Percentiles rank a stretch among this genome's conserved stretches.
These are phyloP conservation scores for Phylloscopus whistleri DNA, from an alignment of 2,113 vertebrate species.

Conservation along the genomic window DNA sequence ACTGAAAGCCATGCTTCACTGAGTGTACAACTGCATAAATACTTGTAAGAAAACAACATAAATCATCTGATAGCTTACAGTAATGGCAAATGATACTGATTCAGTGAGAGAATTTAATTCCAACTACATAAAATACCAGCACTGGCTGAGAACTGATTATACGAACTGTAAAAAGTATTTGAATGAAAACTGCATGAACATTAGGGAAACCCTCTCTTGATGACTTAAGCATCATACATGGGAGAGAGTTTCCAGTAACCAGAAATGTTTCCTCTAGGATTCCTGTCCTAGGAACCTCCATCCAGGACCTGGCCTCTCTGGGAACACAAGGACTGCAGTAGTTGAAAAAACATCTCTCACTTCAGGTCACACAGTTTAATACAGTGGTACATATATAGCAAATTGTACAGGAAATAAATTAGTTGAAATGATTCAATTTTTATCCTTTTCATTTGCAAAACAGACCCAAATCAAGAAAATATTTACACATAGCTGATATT, in stretches of 20 bases:
- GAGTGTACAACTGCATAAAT: not conserved
- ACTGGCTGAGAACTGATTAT: not conserved
- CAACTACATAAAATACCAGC: not conserved
- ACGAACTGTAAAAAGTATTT: not conserved
- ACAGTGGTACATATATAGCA: not conserved
- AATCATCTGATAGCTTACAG: not conserved
- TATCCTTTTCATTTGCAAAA: not conserved
- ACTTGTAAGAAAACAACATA: not conserved
- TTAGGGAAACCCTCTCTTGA: not conserved
- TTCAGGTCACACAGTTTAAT: not conserved
- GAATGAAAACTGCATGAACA: not conserved
- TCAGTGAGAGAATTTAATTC: not conserved
- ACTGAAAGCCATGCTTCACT: not conserved
- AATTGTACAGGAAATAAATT: not conserved
- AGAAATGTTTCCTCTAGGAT: not conserved
- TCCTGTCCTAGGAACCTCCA: not conserved
- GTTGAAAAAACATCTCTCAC: not conserved
- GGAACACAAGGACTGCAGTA: not conserved
- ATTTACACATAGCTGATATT: not conserved
- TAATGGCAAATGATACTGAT: not conserved
- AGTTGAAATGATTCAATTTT: not conserved
- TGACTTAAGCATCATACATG: rapidly evolving
- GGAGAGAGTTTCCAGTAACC: not conserved
- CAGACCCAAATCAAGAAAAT: not conserved
- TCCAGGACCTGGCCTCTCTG: not conserved